Base-by-base conservation (phyloP, 2,797 vertebrate genomes). In the Oreortyx pictus region DNA sequence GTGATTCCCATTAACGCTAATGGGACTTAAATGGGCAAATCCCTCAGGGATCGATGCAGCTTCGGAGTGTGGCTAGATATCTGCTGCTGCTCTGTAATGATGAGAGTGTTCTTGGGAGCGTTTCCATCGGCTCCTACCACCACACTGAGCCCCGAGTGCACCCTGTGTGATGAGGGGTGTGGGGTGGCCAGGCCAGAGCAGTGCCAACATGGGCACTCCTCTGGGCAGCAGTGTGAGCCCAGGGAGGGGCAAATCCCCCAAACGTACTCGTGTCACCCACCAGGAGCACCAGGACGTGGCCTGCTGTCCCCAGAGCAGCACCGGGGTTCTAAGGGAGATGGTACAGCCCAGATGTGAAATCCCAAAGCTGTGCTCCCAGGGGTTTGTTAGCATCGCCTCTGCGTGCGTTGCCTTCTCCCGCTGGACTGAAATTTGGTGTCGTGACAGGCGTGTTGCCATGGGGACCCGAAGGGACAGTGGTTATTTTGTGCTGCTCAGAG, bases 391-490 rank as follows among this genome's bases (percentile, higher is more conserved):
- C 62, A 46, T 82, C 72, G 60, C 43, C 14, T 68, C 47, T 88
- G 82, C 67, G 0, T 65, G 27, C 54, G 9, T 24, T 35, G 35
- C 49, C 1, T 68, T 65, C 82, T 93, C 54, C 79, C 79, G 37
- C 96, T 96, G 96, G 57, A 86, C 83, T 50, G 14, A 27, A n/a
- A 87, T 92, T 82, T 0, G 3, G 2, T 86, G 94, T 96, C 86
- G 86, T 97, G 97, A 95, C 96, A 96, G 97, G 87, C 91, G 80
- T 95, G 98, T 98, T 99, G 97, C 98, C 96, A 97, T 96, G 97
- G 98, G 97, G 98, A 98, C 97, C 84, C 33, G 10, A 95, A 93
- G 95, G 97, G 97, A 98, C 97, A 98, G 98, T 97, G 97, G 97
- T 97, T 98, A 97, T 97, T 97, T 96, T 86, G 73, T 95, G 94